Percentiles rank a stretch among this genome's conserved stretches.
phyloP scores from a whole-genome alignment of 2,888 invertebrate species.

The Liodrosophila aerea region DNA sequence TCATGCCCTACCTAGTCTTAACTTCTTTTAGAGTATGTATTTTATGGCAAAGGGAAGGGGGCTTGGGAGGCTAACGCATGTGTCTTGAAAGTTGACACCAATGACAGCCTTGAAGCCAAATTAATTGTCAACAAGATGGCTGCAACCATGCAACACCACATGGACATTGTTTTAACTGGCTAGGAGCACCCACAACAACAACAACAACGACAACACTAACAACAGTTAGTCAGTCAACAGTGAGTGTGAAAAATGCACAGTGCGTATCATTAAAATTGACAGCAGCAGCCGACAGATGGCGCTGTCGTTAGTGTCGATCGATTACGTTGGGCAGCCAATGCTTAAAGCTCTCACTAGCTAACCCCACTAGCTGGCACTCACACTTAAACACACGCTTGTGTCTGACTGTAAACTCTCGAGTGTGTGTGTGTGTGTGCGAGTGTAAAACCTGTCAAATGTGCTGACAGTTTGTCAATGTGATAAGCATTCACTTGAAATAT shows the following conservation, averaged over 20 bases:
- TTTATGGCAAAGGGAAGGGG: background rate
- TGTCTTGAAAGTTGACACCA: slow-evolving; percentile 58
- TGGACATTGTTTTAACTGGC: slow-evolving; percentile 55
- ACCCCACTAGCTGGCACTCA: background rate
- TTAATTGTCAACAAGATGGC: slow-evolving; percentile 69
- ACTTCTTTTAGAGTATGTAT: too few relatives aligned
- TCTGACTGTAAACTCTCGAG: slow-evolving; percentile 1
- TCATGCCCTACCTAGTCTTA: too few relatives aligned
- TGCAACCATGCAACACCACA: slow-evolving; percentile 47
- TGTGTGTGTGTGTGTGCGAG: slow-evolving; percentile 23
- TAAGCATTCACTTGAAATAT: slow-evolving; percentile 60
- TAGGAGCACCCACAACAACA: slow-evolving; percentile 5
- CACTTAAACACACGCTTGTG: background rate
- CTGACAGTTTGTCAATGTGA: slow-evolving; percentile 64
- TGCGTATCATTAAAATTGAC: slow-evolving; percentile 69
- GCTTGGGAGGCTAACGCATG: background rate
- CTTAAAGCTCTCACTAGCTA: slow-evolving; percentile 24
- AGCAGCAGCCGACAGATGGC: slow-evolving; percentile 59
- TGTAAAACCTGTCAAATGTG: slow-evolving; percentile 46
- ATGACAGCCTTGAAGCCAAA: slow-evolving; percentile 62
- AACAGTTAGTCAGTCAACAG: slow-evolving; percentile 30
- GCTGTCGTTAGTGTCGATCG: slow-evolving; percentile 41
- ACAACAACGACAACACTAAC: background rate
- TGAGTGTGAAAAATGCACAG: slow-evolving; percentile 42
- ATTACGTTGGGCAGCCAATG: slow-evolving; percentile 32